Base-by-base conservation (phyloP, 2,888 invertebrate genomes). In the Fabriciana adippe region DNA sequence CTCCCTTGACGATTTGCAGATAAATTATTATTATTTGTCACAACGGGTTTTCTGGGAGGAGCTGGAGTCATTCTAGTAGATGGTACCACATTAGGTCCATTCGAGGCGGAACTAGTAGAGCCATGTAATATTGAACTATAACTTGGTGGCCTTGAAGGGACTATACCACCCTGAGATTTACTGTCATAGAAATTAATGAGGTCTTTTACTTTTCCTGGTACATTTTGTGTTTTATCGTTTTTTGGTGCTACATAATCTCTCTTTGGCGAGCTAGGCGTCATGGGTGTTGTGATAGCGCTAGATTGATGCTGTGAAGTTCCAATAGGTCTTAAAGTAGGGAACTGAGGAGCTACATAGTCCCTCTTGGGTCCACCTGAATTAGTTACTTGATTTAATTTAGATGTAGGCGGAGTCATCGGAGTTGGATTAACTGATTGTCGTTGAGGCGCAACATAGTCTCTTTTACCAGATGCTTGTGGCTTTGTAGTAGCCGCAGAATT, bases 131-230 rank as follows among this genome's bases (percentile, higher is more conserved):
- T 79, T 5, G 87, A 85, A 76, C 92, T 92, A 67, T 90, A 93
- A 75, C 90, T 93, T 6, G 86, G 86, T 53, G 68, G 72, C 53
- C 66, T 64, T 4, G 75, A 66, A n/a, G 79, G 71, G 13, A 63
- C 82, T 45, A 81, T 79, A 35, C 72, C 73, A 66, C 72, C 79
- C 70, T 79, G 79, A 16, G 72, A 79, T 74, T 86, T 82, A 61
- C 72, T 79, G 60, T 90, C 88, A 72, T 86, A 92, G 75, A 85
- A 89, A 68, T 90, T 87, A 50, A 92, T 75, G 15, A 92, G 79
- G 71, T 90, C 92, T 75, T 90, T 87, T 2, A 92, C 91, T 75
- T 88, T 89, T 55, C 87, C 85, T 13, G 78, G 73, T 54, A 77
- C 72, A 48, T 74, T 77, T 64, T 81, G 79, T 53, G 75, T 76